Percentiles rank a stretch among this genome's conserved stretches.
phyloP scores from a whole-genome alignment of 2,888 invertebrate genomes.

The Polydrusus pterygomalis region DNA sequence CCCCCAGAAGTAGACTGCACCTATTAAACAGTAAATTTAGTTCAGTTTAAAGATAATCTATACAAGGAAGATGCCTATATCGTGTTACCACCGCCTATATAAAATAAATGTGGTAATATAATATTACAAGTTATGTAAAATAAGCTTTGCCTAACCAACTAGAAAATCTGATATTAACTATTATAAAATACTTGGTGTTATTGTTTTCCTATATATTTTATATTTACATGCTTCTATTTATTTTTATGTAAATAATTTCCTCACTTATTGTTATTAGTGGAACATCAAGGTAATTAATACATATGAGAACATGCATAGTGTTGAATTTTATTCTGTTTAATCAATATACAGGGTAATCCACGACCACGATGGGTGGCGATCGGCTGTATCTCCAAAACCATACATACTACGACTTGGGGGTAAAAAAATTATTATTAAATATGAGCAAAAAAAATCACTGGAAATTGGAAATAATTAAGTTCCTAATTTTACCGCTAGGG shows the following conservation, averaged over 20 bases:
- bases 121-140: constrained; percentile 37
- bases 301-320: neutral
- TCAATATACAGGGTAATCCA: too few species aligned
- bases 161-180: constrained; percentile 32
- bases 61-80: constrained; percentile 32
- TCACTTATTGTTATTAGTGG: neutral
- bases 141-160: constrained; percentile 24
- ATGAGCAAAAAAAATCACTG: too few species aligned
- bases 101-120: constrained; percentile 32
- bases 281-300: constrained; percentile 8
- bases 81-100: constrained; percentile 16
- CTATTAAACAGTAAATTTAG: too few species aligned
- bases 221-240: constrained; percentile 1
- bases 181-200: constrained; percentile 1
- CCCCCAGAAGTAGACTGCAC: too few species aligned
- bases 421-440: too few species aligned
- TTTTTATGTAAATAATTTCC: neutral
- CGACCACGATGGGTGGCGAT: too few species aligned
- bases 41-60: neutral
- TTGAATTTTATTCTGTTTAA: neutral
- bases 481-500: too few species aligned
- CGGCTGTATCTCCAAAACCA: too few species aligned
- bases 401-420: too few species aligned
- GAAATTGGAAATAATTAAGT: too few species aligned
- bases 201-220: constrained; percentile 16